Conservation (phyloP, 2,113 vertebrate genomes). For the Phrynosoma platyrhinos region DNA sequence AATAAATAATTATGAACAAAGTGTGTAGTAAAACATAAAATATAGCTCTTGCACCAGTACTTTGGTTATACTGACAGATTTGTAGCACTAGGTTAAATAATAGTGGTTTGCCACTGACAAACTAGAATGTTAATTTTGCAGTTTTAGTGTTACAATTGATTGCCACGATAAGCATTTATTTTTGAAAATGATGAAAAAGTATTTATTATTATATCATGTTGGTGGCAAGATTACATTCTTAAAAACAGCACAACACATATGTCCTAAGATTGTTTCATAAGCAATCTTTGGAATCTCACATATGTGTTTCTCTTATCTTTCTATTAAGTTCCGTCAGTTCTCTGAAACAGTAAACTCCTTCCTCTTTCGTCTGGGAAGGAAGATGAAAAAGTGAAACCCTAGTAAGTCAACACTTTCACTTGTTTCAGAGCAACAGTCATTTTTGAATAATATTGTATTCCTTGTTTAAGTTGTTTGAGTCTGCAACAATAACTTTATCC, state of each 20-base stretch:
- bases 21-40: slow-evolving; percentile 33
- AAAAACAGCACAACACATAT: not conserved
- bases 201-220: not conserved
- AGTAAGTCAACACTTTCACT: slow-evolving; percentile 19
- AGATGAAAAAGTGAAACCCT: not conserved
- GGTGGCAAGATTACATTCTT: not conserved
- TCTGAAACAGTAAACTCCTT: not conserved
- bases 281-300: not conserved
- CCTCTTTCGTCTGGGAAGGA: not conserved
- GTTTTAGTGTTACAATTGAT: not conserved
- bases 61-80: not conserved
- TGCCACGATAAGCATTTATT: slow-evolving; percentile 1
- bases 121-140: not conserved
- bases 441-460: slow-evolving; percentile 11
- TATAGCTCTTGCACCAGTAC: not conserved
- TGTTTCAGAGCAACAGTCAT: not conserved
- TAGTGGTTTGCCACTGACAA: not conserved
- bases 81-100: not conserved
- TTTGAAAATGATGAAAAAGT: not conserved
- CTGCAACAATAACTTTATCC: not conserved
- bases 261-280: not conserved
- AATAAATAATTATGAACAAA: slow-evolving; percentile 29
- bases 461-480: slow-evolving; percentile 29
- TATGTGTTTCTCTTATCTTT: not conserved
- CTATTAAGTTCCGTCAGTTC: slow-evolving; percentile 27